Conservation (phyloP, 2,113 vertebrate species). For the Erinaceus europaeus region DNA sequence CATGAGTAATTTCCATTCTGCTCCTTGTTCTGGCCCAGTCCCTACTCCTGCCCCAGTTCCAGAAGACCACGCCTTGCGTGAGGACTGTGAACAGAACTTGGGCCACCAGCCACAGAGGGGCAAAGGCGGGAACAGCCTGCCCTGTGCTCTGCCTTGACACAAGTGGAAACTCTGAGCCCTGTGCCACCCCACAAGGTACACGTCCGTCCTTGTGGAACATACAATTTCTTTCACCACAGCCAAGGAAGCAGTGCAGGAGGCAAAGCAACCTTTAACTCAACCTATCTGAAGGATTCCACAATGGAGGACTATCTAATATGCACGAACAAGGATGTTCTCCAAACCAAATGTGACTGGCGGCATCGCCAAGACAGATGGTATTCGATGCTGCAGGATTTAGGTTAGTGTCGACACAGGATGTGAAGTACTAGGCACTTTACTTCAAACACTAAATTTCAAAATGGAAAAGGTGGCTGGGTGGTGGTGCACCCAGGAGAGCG, state of each 20-base stretch:
- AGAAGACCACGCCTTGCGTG: too few species aligned
- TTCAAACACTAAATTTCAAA: slow-evolving; percentile 2
- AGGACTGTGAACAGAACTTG: neutral
- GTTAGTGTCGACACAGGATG: neutral
- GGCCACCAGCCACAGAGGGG: neutral
- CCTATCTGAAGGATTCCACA: too few species aligned
- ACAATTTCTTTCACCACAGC: neutral
- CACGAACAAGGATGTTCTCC: neutral
- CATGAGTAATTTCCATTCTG: neutral
- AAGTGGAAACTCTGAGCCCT: too few species aligned
- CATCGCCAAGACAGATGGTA: neutral
- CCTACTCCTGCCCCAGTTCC: too few species aligned
- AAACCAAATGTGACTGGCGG: neutral
- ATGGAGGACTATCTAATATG: too few species aligned
- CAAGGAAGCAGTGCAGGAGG: neutral
- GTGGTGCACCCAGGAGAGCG: too few species aligned
- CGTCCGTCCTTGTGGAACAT: too few species aligned
- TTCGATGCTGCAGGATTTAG: neutral
- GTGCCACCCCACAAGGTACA: too few species aligned
- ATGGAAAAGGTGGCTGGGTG: too few species aligned
- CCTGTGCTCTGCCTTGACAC: too few species aligned
- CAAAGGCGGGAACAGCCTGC: neutral
- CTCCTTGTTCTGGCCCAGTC: neutral
- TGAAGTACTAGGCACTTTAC: neutral
- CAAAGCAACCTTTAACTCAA: too few species aligned